Evolutionary conservation across 2,888 invertebrate genomes (phyloP).

Genomic region (Cremastobaeus sp.): DNA sequence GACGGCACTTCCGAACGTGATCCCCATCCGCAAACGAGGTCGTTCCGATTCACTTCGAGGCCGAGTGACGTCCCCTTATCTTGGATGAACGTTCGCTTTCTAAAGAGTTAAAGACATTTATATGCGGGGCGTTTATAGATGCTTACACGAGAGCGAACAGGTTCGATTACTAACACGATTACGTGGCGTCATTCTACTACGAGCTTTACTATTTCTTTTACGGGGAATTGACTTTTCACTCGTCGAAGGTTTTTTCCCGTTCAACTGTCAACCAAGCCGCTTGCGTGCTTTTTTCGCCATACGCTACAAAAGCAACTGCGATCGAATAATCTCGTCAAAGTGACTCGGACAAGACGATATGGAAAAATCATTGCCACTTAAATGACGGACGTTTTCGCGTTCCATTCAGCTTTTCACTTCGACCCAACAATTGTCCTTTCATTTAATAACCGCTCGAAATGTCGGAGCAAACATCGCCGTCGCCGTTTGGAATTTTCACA

Average conservation of each 20-base stretch:
- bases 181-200: slow-evolving; percentile 36
- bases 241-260: slow-evolving; percentile 18
- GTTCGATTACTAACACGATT: slow-evolving; percentile 52
- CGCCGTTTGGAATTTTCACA: slow-evolving; percentile 43
- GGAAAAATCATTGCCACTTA: too few relatives aligned
- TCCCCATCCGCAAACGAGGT: slow-evolving; percentile 50
- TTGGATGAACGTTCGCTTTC: slow-evolving; percentile 53
- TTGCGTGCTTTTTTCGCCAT: slow-evolving; percentile 1
- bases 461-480: slow-evolving; percentile 37
- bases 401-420: not conserved
- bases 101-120: slow-evolving; percentile 54
- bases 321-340: too few relatives aligned
- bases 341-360: too few relatives aligned
- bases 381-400: not conserved
- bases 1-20: slow-evolving; percentile 23
- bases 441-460: slow-evolving; percentile 13
- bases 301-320: too few relatives aligned
- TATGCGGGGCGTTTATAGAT: slow-evolving; percentile 51
- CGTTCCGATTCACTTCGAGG: slow-evolving; percentile 47
- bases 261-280: slow-evolving; percentile 30
- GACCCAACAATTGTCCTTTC: not conserved
- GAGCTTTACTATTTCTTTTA: slow-evolving; percentile 47
- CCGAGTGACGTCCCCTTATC: slow-evolving; percentile 51
- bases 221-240: slow-evolving; percentile 33
- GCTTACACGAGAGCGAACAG: slow-evolving; percentile 51